Base-by-base conservation (phyloP, 2,797 vertebrate genomes). In the Australoheros facetus region DNA sequence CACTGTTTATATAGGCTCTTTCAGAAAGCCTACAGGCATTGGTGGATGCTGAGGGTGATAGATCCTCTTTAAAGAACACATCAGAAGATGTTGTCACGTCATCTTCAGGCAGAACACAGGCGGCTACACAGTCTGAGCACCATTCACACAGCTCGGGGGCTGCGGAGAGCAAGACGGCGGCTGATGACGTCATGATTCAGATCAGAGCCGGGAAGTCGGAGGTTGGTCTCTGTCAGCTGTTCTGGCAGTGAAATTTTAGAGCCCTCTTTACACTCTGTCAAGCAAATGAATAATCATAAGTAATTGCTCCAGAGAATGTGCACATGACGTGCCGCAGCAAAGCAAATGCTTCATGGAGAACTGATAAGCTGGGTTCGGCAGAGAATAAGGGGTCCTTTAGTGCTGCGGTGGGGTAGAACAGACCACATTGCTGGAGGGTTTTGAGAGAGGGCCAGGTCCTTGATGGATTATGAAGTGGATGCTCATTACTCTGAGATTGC, bases 131-230 rank as follows among this genome's bases (percentile, higher is more conserved):
- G 87, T 85, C 94, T 53, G 93, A 92, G 66, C 93, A 84, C 10
- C 34, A 30, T 45, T 74, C 71, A 42, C 73, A 64, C 57, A n/a
- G 26, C 70, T 75, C 74, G 0, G 89, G 88, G 59, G 81, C 93
- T 87, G 90, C 74, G 30, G 93, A 88, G 92, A 95, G 86, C 90
- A 79, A 88, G 82, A 70, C 90, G 76, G 89, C 87, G 80, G 90
- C 92, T 81, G 96, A 98, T 95, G 96, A 97, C 85, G 91, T 96
- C 94, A 95, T 96, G 83, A 96, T 99, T 87, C 98, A 99, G 91
- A 99, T 99, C 94, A 96, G 96, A 94, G 97, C 98, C 82, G 95
- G 96, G 86, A 99, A 98, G 95, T 96, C 97, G 87, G 97, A 99
- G 97, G 98, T 98, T 95, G 96, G 93, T 87, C 71, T 81, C 79